These are phyloP conservation scores for Coelinius sp. DNA, from an alignment of 2,888 invertebrate genomes.

Conservation along the genomic window DNA sequence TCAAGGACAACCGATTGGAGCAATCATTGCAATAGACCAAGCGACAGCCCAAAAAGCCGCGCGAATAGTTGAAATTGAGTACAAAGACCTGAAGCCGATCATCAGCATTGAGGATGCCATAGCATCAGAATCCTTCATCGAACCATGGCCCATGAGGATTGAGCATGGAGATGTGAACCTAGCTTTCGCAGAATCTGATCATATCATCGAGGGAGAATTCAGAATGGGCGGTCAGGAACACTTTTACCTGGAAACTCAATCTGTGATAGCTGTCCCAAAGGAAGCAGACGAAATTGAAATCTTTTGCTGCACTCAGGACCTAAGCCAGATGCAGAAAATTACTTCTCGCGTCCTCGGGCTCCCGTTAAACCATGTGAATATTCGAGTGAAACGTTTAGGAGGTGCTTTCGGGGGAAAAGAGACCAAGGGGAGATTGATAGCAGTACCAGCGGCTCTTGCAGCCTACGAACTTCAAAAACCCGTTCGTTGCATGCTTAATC, in stretches of 20 bases:
- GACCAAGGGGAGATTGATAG: constrained; percentile 78
- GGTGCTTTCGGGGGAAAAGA: constrained; percentile 98
- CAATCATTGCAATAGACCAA: constrained; percentile 85
- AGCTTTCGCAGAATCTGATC: constrained; percentile 79
- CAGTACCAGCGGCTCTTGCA: constrained; percentile 84
- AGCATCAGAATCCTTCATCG: constrained; percentile 79
- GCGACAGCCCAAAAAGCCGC: constrained; percentile 86
- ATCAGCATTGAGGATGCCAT: constrained; percentile 94
- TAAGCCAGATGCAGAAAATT: constrained; percentile 81
- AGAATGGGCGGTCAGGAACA: constrained; percentile 95
- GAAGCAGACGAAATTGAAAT: constrained; percentile 89
- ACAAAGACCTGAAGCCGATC: constrained; percentile 85
- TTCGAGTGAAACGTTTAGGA: constrained; percentile 88
- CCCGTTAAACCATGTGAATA: constrained; percentile 81
- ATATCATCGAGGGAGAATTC: constrained; percentile 84
- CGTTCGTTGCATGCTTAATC: constrained; percentile 89
- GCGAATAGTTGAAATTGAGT: constrained; percentile 83
- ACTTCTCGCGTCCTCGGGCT: constrained; percentile 80
- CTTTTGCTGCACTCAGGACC: constrained; percentile 88
- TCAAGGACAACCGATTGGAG: constrained; percentile 88
- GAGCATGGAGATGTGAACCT: constrained; percentile 79
- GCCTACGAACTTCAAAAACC: constrained; percentile 81
- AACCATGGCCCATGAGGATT: constrained; percentile 75
- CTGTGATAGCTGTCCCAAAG: constrained; percentile 80
- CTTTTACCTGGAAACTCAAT: constrained; percentile 94